Conservation (phyloP, 2,888 invertebrate species). For the Morinoia aosen region DNA sequence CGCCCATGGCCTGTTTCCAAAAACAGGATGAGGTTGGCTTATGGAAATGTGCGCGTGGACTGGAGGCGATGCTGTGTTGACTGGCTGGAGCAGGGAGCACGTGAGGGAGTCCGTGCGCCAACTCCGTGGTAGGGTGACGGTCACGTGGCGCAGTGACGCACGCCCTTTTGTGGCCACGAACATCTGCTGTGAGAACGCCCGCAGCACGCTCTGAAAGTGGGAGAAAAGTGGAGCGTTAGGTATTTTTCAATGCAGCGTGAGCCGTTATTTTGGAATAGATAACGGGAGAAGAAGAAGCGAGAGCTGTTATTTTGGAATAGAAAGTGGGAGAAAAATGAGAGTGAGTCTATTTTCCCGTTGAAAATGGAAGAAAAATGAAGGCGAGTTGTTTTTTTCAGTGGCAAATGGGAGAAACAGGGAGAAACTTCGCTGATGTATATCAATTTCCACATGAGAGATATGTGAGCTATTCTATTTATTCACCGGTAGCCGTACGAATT, state of each 20-base stretch:
- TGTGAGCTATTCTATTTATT: no score
- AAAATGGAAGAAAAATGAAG: no score
- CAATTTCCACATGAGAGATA: no score
- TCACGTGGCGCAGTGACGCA: slow-evolving; percentile 76
- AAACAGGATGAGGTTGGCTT: slow-evolving; percentile 72
- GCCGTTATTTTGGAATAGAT: neutral
- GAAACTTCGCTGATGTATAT: no score
- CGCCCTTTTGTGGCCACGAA: slow-evolving; percentile 76
- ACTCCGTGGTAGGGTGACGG: slow-evolving; percentile 76
- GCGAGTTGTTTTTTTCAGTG: no score
- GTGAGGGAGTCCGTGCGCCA: slow-evolving; percentile 72
- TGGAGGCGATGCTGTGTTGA: slow-evolving; percentile 55
- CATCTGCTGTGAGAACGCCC: slow-evolving; percentile 76
- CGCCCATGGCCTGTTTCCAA: slow-evolving; percentile 75
- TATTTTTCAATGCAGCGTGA: neutral
- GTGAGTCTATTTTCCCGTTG: no score
- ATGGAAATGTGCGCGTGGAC: slow-evolving; percentile 59
- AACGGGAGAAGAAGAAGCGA: neutral
- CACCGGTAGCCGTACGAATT: no score
- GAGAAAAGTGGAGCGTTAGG: slow-evolving; percentile 57
- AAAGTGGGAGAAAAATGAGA: no score
- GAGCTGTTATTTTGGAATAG: no score
- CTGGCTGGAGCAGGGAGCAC: slow-evolving; percentile 61
- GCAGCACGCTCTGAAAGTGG: slow-evolving; percentile 75
- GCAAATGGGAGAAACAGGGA: no score